A percentile compares a stretch with the other conserved stretches of the same genome.
These are phyloP conservation scores for Zaprionus davidi DNA, from an alignment of 1,140 invertebrate species.

Conservation along the genomic window DNA sequence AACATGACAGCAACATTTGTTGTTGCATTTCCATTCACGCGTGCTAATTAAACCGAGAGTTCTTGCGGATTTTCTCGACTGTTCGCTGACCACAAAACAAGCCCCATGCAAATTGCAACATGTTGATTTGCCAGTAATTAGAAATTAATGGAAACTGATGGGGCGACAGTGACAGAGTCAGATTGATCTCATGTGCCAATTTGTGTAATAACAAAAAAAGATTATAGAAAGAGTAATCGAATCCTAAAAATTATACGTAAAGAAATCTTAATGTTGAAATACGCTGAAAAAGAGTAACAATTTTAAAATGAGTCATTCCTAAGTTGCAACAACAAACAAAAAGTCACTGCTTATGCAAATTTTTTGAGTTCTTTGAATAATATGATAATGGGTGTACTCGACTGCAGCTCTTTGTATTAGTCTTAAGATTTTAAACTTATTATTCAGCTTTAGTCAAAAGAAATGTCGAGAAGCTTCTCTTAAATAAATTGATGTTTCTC, in stretches of 20 bases:
- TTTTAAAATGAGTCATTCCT: too few relatives aligned
- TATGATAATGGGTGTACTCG: not conserved
- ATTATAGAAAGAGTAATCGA: too few relatives aligned
- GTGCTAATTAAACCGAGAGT: slow-evolving; percentile 33
- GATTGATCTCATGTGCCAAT: not conserved
- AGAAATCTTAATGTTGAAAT: too few relatives aligned
- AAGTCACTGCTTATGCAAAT: too few relatives aligned
- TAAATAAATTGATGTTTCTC: not conserved
- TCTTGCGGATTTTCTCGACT: slow-evolving; percentile 4
- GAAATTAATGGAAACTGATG: slow-evolving; percentile 1
- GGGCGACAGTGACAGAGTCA: not conserved
- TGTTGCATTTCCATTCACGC: slow-evolving; percentile 4
- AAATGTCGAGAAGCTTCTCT: not conserved
- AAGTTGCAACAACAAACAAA: too few relatives aligned
- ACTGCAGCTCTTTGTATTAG: not conserved
- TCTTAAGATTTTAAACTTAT: not conserved
- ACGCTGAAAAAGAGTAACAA: too few relatives aligned
- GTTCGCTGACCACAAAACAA: slow-evolving; percentile 17
- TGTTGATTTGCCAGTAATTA: slow-evolving; percentile 25
- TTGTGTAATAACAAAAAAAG: not conserved
- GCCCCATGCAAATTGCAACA: slow-evolving; percentile 19
- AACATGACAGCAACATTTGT: slow-evolving; percentile 5
- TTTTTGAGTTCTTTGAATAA: not conserved
- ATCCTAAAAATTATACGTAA: too few relatives aligned
- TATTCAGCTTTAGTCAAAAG: too few relatives aligned